phyloP scores from a whole-genome alignment of 2,797 vertebrate species.

The Anguilla obscura region DNA sequence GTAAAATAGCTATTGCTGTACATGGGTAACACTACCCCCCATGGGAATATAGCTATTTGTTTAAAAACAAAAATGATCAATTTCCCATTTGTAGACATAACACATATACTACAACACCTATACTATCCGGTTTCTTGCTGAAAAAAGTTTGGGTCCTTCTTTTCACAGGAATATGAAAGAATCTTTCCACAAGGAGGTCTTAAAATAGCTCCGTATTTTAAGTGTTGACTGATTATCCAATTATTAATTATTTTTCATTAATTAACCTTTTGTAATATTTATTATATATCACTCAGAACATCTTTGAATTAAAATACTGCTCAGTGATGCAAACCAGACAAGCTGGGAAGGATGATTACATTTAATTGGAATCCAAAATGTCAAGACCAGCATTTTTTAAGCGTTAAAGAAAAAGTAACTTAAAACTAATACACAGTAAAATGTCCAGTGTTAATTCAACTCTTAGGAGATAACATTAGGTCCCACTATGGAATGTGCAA shows the following conservation, averaged over 20 bases:
- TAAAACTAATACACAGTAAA: background rate
- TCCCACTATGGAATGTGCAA: no score
- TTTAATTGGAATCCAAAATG: slow-evolving; percentile 56
- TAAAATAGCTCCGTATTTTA: slow-evolving; percentile 50
- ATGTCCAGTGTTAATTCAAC: no score
- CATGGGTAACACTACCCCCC: no score
- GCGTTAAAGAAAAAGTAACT: slow-evolving; percentile 32
- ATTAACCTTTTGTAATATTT: slow-evolving; percentile 61
- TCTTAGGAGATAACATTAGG: no score
- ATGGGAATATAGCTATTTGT: no score
- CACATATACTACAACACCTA: background rate
- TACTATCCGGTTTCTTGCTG: slow-evolving; percentile 50
- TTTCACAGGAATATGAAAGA: background rate
- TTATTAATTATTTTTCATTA: slow-evolving; percentile 64
- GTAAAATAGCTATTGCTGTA: no score
- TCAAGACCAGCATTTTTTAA: slow-evolving; percentile 38
- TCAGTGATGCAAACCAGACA: slow-evolving; percentile 49
- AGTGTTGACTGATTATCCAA: slow-evolving; percentile 44
- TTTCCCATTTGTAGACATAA: no score
- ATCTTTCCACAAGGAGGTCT: slow-evolving; percentile 45
- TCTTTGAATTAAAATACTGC: slow-evolving; percentile 61
- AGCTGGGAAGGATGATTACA: slow-evolving; percentile 38
- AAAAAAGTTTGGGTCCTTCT: slow-evolving; percentile 52
- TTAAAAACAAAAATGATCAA: no score
- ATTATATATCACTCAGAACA: slow-evolving; percentile 52